Percentiles rank a stretch among this genome's conserved stretches.
phyloP scores from a whole-genome alignment of 1,140 invertebrate genomes.

The Theocolax elegans region DNA sequence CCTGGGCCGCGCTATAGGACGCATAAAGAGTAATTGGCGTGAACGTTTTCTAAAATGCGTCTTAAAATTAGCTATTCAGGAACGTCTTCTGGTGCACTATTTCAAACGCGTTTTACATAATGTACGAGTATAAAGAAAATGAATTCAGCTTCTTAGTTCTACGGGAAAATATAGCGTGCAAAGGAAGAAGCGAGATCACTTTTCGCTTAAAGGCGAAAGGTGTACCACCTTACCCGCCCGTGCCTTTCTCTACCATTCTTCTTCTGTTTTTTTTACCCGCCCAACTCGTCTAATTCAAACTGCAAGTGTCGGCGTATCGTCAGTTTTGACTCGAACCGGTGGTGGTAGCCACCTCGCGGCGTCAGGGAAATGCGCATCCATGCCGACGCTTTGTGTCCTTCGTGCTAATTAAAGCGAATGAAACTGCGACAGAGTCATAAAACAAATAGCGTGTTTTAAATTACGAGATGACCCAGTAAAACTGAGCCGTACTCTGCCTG shows the following conservation, averaged over 20 bases:
- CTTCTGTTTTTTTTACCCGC: too few relatives aligned
- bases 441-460: slow-evolving; percentile 29
- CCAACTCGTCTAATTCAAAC: slow-evolving; percentile 12
- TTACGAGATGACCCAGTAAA: slow-evolving; percentile 31
- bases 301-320: background rate
- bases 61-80: slow-evolving; percentile 16
- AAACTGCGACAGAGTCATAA: slow-evolving; percentile 11
- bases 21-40: slow-evolving; percentile 7
- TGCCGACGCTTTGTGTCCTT: slow-evolving; percentile 1
- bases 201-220: background rate
- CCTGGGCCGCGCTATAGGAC: background rate
- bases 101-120: slow-evolving; percentile 24
- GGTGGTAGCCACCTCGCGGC: background rate
- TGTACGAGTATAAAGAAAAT: slow-evolving; percentile 23
- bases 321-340: background rate
- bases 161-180: background rate
- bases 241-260: background rate
- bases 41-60: slow-evolving; percentile 1
- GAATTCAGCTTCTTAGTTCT: slow-evolving; percentile 10
- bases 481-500: background rate
- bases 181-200: slow-evolving; percentile 1
- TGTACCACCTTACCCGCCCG: background rate
- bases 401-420: slow-evolving; percentile 27
- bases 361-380: background rate
- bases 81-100: background rate